Evolutionary conservation across 2,888 invertebrate genomes (phyloP).

Genomic region (Aradus depressus): DNA sequence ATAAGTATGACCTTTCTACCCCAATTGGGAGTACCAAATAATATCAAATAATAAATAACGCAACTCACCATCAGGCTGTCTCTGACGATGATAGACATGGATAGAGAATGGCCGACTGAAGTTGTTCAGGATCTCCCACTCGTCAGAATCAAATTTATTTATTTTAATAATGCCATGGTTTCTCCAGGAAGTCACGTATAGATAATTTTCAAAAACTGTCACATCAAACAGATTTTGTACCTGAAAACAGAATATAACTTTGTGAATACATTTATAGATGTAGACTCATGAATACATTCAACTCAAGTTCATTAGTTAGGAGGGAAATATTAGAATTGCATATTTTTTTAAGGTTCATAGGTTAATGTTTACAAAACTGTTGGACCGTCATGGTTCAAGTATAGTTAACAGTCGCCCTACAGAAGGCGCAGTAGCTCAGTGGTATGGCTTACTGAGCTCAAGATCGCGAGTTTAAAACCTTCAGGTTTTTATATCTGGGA

Average conservation of each 20-base stretch:
- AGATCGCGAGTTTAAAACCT: no score
- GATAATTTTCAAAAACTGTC: conserved; percentile 57
- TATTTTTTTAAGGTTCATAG: no score
- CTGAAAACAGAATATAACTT: conserved; percentile 38
- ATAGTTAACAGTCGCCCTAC: no score
- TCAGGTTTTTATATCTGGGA: no score
- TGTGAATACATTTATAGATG: no score
- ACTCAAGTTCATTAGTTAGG: no score
- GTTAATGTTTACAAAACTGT: no score
- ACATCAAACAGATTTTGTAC: conserved; percentile 57
- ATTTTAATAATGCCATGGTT: conserved; percentile 51
- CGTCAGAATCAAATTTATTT: conserved; percentile 45
- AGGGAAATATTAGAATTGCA: no score
- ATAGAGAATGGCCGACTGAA: conserved; percentile 51
- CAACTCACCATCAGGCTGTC: conserved; percentile 57
- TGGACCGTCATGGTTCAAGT: no score
- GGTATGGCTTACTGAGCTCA: no score
- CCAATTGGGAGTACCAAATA: not conserved
- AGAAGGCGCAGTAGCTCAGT: no score
- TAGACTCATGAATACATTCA: no score
- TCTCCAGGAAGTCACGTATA: conserved; percentile 63
- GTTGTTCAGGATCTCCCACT: conserved; percentile 41
- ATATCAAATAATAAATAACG: not conserved
- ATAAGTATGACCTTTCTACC: not conserved
- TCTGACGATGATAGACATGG: conserved; percentile 61